Conservation (phyloP, 2,888 invertebrate species). For the Epinotia demarniana region DNA sequence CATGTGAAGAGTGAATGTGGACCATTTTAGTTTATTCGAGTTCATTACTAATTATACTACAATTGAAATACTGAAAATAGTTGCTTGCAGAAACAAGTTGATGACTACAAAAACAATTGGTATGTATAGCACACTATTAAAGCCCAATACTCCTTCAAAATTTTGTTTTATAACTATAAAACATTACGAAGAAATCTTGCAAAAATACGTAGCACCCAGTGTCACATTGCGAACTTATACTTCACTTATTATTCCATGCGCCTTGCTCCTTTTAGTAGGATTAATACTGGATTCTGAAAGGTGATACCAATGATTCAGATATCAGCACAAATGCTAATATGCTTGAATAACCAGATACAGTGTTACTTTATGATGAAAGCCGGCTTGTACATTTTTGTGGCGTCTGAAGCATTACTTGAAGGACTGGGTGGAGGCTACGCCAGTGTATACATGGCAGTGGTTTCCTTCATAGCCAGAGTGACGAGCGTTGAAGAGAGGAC, state of each 20-base stretch:
- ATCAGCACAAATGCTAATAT: constrained; percentile 20
- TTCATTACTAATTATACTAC: too few relatives aligned
- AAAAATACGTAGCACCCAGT: constrained; percentile 32
- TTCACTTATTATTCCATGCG: constrained; percentile 8
- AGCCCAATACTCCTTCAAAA: too few relatives aligned
- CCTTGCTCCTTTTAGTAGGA: constrained; percentile 1
- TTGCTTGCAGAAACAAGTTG: too few relatives aligned
- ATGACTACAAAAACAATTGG: too few relatives aligned
- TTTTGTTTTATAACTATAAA: too few relatives aligned
- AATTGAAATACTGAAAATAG: too few relatives aligned
- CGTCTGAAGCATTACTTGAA: constrained; percentile 53
- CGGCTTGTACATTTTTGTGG: constrained; percentile 46
- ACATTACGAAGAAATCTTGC: constrained; percentile 28
- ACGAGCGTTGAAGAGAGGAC: constrained; percentile 54
- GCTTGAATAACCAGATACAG: constrained; percentile 22
- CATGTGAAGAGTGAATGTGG: too few relatives aligned
- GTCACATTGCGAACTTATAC: constrained; percentile 22
- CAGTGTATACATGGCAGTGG: constrained; percentile 51
- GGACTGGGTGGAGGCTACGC: constrained; percentile 53
- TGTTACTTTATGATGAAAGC: constrained; percentile 20
- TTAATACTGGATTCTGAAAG: constrained; percentile 31
- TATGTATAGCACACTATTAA: too few relatives aligned
- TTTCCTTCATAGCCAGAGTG: constrained; percentile 54
- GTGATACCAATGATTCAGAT: constrained; percentile 26
- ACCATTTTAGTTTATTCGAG: too few relatives aligned